Evolutionary conservation across 1,140 invertebrate genomes (phyloP).

Genomic region (Euura lappo): DNA sequence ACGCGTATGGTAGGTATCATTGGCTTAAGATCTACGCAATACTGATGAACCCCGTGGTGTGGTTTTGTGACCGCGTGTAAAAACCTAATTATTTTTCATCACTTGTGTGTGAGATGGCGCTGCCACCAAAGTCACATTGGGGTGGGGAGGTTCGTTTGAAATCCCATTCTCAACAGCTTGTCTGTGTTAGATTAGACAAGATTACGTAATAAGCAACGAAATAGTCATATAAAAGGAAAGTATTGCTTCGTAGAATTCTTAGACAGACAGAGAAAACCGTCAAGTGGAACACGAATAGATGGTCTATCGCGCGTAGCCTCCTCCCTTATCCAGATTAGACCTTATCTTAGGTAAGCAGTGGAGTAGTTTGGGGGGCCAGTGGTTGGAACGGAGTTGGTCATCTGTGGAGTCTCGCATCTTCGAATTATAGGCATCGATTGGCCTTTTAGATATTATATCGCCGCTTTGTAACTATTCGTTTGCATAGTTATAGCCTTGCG

Average conservation of each 20-base stretch:
- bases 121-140: background rate
- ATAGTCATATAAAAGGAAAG: constrained; percentile 1
- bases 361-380: background rate
- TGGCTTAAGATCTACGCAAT: no score
- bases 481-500: background rate
- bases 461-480: background rate
- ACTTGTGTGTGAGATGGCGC: no score
- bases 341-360: constrained; percentile 5
- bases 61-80: no score
- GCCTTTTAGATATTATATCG: background rate
- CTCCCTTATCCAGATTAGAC: constrained; percentile 6
- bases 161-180: background rate
- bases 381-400: background rate
- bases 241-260: constrained; percentile 2
- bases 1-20: no score
- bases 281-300: background rate
- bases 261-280: background rate
- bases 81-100: no score
- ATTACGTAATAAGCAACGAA: constrained; percentile 7
- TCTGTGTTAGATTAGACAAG: background rate
- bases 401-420: background rate
- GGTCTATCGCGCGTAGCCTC: background rate
- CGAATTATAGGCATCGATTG: background rate
- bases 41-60: no score
- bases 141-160: background rate